Evolutionary conservation across 2,888 invertebrate species (phyloP).

Genomic region (Desoria tigrina): DNA sequence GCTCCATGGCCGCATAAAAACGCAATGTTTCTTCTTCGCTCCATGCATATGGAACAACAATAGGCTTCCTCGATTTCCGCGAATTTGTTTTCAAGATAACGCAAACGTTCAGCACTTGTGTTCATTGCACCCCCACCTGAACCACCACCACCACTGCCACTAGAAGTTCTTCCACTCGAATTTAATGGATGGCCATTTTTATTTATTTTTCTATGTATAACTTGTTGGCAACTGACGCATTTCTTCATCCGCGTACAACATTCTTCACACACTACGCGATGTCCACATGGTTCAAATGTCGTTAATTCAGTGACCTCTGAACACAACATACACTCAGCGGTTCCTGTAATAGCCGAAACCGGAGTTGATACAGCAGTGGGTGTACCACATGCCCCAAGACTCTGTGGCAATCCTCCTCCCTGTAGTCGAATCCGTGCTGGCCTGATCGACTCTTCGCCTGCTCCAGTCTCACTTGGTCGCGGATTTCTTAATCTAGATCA

Average conservation of each 20-base stretch:
- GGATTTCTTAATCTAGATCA: neutral
- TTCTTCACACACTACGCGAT: constrained; percentile 72
- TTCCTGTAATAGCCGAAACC: constrained; percentile 9
- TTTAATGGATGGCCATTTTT: constrained; percentile 44
- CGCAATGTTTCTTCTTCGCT: constrained; percentile 75
- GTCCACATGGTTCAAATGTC: constrained; percentile 72
- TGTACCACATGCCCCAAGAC: constrained; percentile 15
- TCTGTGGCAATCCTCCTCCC: neutral
- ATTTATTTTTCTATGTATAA: constrained; percentile 59
- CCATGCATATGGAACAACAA: constrained; percentile 86
- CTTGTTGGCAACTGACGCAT: constrained; percentile 68
- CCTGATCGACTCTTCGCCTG: neutral
- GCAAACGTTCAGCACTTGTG: constrained; percentile 68
- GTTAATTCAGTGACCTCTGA: constrained; percentile 68
- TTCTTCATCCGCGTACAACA: constrained; percentile 77
- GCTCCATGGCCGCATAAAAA: constrained; percentile 87
- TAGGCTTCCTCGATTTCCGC: constrained; percentile 84
- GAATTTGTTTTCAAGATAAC: constrained; percentile 73
- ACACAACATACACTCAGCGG: constrained; percentile 69
- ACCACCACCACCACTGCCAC: constrained; percentile 4
- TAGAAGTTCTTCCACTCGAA: constrained; percentile 23
- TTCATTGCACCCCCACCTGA: no score
- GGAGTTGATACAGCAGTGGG: constrained; percentile 16
- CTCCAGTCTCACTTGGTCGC: neutral
- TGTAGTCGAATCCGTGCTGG: neutral